These are phyloP conservation scores for Amaurobius ferox DNA, from an alignment of 2,888 invertebrate species.

Conservation along the genomic window DNA sequence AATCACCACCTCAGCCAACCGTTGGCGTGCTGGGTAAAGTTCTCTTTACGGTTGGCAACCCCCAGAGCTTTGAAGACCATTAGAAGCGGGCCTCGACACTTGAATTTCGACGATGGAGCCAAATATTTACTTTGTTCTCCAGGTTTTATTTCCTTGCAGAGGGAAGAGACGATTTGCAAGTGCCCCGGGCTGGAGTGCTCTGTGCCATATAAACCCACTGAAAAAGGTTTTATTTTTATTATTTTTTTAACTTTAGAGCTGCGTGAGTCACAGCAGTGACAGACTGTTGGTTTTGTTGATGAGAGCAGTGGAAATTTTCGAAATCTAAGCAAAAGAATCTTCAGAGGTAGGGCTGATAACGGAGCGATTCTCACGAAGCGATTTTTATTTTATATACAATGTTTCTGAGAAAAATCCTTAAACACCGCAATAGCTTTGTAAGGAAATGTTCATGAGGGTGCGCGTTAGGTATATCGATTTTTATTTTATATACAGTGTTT, in stretches of 20 bases:
- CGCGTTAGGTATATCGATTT: too few species aligned
- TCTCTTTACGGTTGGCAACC: background rate
- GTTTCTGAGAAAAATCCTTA: too few species aligned
- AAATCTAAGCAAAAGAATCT: background rate
- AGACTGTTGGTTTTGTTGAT: slow-evolving; percentile 15
- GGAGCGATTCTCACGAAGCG: too few species aligned
- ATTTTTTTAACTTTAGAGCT: background rate
- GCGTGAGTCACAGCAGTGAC: background rate
- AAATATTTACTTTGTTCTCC: slow-evolving; percentile 66
- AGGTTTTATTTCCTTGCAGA: slow-evolving; percentile 53
- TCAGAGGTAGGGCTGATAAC: background rate
- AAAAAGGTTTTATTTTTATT: background rate
- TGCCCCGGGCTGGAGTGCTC: slow-evolving; percentile 31
- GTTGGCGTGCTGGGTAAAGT: slow-evolving; percentile 18
- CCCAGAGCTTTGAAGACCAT: slow-evolving; percentile 42
- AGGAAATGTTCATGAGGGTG: too few species aligned
- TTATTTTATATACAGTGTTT: too few species aligned
- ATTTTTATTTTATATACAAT: too few species aligned
- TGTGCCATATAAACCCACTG: slow-evolving; percentile 64
- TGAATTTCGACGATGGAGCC: slow-evolving; percentile 58
- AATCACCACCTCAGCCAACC: slow-evolving; percentile 3
- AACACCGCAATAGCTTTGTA: too few species aligned
- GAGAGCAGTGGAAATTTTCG: background rate
- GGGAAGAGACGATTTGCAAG: slow-evolving; percentile 23
- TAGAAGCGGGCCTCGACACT: slow-evolving; percentile 51